These are phyloP conservation scores for Vireo altiloquus DNA, from an alignment of 2,113 vertebrate species.

Conservation along the genomic window DNA sequence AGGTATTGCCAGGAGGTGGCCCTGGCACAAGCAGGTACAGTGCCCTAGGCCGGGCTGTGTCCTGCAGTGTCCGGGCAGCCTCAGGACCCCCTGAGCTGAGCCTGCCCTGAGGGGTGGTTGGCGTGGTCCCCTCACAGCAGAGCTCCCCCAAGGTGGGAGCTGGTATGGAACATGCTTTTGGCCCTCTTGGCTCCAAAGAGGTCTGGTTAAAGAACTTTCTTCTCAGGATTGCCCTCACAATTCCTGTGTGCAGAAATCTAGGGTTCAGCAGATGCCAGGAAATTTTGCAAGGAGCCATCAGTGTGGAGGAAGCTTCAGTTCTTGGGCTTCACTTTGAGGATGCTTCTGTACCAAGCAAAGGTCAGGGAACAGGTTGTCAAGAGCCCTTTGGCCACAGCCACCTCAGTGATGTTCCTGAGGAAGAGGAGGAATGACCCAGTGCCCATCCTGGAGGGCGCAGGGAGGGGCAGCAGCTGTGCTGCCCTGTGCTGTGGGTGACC, in stretches of 20 bases:
- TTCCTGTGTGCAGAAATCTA: neutral
- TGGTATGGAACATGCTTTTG: neutral
- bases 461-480: neutral
- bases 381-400: neutral
- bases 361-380: neutral
- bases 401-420: rapidly evolving
- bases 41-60: neutral
- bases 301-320: neutral
- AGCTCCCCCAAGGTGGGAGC: neutral
- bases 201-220: neutral
- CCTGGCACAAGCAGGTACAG: neutral
- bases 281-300: neutral
- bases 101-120: neutral
- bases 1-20: neutral
- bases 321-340: neutral
- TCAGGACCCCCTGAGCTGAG: neutral
- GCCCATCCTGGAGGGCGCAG: rapidly evolving
- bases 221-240: neutral
- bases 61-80: rapidly evolving
- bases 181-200: neutral
- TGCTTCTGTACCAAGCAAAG: neutral
- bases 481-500: rapidly evolving
- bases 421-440: neutral
- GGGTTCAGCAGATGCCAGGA: neutral
- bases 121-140: neutral